Evolutionary conservation across 2,113 vertebrate genomes (phyloP).

Genomic region (Hippopotamus amphibius): DNA sequence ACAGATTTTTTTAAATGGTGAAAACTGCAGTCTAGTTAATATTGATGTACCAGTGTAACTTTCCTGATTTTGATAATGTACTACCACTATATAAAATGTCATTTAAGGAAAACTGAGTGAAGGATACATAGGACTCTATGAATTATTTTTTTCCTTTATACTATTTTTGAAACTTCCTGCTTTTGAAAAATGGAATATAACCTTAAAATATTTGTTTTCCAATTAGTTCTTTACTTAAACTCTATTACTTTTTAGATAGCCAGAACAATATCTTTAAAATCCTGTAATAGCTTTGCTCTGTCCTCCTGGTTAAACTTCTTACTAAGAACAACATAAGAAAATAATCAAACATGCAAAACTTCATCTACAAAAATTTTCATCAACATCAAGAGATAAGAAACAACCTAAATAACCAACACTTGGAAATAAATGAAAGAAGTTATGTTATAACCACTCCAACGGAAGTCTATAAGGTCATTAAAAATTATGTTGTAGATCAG

Average conservation of each 20-base stretch:
- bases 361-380: not conserved
- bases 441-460: not conserved
- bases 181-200: not conserved
- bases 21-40: not conserved
- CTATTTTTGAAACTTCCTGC: not conserved
- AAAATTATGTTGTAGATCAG: not conserved
- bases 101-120: not conserved
- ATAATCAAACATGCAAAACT: not conserved
- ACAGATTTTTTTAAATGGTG: not conserved
- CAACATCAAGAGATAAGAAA: not conserved
- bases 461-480: not conserved
- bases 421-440: not conserved
- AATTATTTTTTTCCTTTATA: slow-evolving; percentile 4
- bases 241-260: not conserved
- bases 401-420: not conserved
- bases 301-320: not conserved
- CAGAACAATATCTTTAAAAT: not conserved
- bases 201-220: slow-evolving; percentile 1
- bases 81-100: not conserved
- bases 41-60: not conserved
- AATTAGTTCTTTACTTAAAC: slow-evolving; percentile 12
- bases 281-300: not conserved
- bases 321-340: not conserved
- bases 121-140: not conserved
- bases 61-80: not conserved